Evolutionary conservation across 2,888 invertebrate genomes (phyloP).

Genomic region (Leptura quadrifasciata): DNA sequence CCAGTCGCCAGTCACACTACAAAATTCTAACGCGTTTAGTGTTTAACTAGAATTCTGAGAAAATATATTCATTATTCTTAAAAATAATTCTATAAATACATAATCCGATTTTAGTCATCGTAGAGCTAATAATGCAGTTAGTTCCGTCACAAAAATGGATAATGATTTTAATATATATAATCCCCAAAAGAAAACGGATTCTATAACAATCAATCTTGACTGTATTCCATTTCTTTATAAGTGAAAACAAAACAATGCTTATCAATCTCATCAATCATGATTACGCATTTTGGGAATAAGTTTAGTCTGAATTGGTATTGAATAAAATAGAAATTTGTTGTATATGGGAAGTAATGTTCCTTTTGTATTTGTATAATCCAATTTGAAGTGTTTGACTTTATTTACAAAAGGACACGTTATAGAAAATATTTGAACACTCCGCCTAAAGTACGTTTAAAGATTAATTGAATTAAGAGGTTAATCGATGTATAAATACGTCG

Average conservation of each 20-base stretch:
- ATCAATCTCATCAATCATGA: conserved; percentile 35
- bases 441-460: neutral
- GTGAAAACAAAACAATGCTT: conserved; percentile 26
- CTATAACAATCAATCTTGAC: conserved; percentile 30
- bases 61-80: too few relatives aligned
- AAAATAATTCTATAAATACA: too few relatives aligned
- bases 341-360: neutral
- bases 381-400: neutral
- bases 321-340: neutral
- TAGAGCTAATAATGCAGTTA: too few relatives aligned
- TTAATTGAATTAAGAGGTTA: too few relatives aligned
- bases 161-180: neutral
- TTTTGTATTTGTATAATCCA: neutral
- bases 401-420: neutral
- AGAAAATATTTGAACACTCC: neutral
- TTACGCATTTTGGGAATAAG: conserved; percentile 5
- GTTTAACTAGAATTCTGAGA: too few relatives aligned
- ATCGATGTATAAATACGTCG: too few relatives aligned
- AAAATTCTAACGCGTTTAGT: too few relatives aligned
- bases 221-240: conserved; percentile 21
- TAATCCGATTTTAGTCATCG: too few relatives aligned
- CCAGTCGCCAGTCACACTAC: too few relatives aligned
- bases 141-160: too few relatives aligned
- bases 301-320: neutral
- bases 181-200: conserved; percentile 27